Percentiles rank a stretch among this genome's conserved stretches.
Evolutionary conservation across 2,113 vertebrate species (phyloP).

Genomic region (Rhinolophus ferrumequinum): DNA sequence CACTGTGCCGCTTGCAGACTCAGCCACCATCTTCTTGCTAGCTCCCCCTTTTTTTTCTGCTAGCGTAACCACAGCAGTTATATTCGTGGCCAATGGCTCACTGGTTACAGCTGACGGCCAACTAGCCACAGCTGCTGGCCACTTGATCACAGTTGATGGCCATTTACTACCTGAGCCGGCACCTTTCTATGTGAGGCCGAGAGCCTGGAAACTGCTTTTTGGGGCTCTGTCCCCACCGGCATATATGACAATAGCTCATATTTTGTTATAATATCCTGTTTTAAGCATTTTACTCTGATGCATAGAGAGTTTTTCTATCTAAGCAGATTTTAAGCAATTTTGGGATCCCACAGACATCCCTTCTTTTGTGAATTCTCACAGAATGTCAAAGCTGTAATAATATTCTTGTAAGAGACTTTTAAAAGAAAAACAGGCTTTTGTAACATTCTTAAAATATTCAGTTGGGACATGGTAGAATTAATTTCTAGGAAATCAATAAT

Average conservation of each 20-base stretch:
- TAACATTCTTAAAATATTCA: constrained; percentile 29
- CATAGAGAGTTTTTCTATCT: not conserved
- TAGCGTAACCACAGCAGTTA: too few species aligned
- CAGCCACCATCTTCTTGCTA: too few species aligned
- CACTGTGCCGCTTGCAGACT: too few species aligned
- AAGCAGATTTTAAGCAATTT: constrained; percentile 31
- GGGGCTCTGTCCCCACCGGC: too few species aligned
- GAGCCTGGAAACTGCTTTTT: too few species aligned
- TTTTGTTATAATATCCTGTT: constrained; percentile 11
- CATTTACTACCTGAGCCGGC: too few species aligned
- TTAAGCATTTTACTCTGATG: constrained; percentile 32
- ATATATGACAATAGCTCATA: constrained; percentile 10
- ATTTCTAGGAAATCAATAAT: constrained; percentile 22
- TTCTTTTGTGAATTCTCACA: constrained; percentile 36
- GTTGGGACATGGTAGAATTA: not conserved
- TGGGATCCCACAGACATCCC: not conserved
- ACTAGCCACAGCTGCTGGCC: too few species aligned
- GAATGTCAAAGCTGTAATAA: not conserved
- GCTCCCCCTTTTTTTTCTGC: too few species aligned
- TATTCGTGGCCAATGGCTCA: too few species aligned
- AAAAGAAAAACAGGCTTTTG: not conserved
- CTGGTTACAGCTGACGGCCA: too few species aligned
- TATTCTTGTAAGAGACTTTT: not conserved
- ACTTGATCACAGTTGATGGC: too few species aligned
- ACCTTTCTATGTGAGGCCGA: too few species aligned